Evolutionary conservation across 2,797 vertebrate genomes (phyloP).

Genomic region (Tamandua tetradactyla): DNA sequence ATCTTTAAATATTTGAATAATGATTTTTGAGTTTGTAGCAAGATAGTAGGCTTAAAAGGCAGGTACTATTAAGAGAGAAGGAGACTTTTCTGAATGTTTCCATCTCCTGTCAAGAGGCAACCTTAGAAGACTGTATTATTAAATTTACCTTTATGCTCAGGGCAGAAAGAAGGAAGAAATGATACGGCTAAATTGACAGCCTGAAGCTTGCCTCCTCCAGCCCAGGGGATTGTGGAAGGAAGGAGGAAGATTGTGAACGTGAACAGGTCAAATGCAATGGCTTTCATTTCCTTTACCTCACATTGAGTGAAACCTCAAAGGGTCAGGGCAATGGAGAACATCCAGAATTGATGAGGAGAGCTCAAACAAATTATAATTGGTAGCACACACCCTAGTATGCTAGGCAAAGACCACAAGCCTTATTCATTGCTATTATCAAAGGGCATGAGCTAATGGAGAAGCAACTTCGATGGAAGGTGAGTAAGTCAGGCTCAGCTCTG

Average conservation of each 20-base stretch:
- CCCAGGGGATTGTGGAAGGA: neutral
- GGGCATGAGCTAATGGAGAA: neutral
- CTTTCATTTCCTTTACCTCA: neutral
- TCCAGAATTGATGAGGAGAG: neutral
- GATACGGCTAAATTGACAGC: neutral
- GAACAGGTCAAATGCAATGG: neutral
- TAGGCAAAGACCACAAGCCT: neutral
- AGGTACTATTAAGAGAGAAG: neutral
- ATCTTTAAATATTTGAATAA: neutral
- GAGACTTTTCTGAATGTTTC: neutral
- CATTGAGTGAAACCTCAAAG: neutral
- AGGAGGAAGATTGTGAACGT: neutral
- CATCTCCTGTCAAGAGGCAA: neutral
- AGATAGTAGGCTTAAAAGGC: neutral
- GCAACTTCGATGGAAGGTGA: neutral
- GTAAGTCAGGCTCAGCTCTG: too few relatives aligned
- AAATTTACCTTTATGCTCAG: neutral
- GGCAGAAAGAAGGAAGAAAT: neutral
- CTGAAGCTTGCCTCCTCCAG: neutral
- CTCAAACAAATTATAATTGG: neutral
- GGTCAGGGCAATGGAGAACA: neutral
- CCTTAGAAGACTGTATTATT: neutral
- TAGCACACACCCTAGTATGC: neutral
- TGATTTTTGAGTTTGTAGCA: neutral
- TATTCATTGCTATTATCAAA: neutral